Evolutionary conservation across 2,888 invertebrate genomes (phyloP), one percentile per base, ranked within the genome.

Genomic region (Drosophila fungiperda): DNA sequence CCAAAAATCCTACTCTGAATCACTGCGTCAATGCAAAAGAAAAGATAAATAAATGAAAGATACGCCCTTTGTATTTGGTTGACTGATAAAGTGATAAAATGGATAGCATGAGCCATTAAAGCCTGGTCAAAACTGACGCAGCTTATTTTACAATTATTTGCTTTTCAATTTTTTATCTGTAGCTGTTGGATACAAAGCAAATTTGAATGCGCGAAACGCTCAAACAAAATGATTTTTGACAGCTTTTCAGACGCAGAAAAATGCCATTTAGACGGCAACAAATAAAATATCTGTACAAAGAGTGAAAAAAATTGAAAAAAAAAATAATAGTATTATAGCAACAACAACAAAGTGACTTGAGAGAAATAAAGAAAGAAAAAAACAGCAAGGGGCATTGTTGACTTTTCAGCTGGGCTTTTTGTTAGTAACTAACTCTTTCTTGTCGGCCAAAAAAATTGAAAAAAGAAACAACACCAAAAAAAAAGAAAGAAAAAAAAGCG

Each of bases 361-460:
- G n/a, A 59, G 36, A 54, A 67, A 71, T 35, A 58, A 36, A 63
- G 36, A 50, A 60, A 61, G 33, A 50, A 58, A 26, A 40, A 54
- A 26, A 61, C 55, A 53, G 73, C 63, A 36, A 32, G 55, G 15
- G 68, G 63, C 78, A 86, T 85, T 85, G 87, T 85, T 85, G 82
- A 82, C 76, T 85, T 85, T 85, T 85, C 80, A 76, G 84, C 76
- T 75, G 71, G 66, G 66, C 87, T 76, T 80, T 85, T 85, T 87
- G 87, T 87, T 82, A 74, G 82, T 80, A 79, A 80, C 78, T 80
- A 83, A 87, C 84, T 80, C 81, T 87, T 85, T 87, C 81, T 87
- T 78, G 80, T 66, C 72, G 72, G 75, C 71, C 73, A 74, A 76
- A 29, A 29, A 29, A 76, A 71, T 55, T 42, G 11, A 32, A 32